Evolutionary conservation across 1,140 invertebrate species (phyloP), one percentile per base, ranked within the genome.

Genomic region (Heterodera carotae): DNA sequence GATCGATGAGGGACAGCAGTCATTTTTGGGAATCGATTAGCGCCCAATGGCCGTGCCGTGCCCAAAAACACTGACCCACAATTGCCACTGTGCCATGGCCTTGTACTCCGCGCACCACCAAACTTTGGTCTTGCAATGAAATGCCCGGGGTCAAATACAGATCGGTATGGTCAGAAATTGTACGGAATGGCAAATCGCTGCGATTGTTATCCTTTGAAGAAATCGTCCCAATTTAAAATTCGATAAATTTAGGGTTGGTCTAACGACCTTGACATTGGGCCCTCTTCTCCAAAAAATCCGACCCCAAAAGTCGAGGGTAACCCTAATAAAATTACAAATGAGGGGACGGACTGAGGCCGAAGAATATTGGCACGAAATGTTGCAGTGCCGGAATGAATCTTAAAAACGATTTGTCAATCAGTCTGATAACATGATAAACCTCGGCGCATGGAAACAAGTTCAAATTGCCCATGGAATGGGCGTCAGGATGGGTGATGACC

Each of bases 381-480:
- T 22, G 69, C 69, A 6, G 12, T 71, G 48, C 69, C 48, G 12
- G 62, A 66, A 34, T 66, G 62, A 22, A 66, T 29, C 62, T 66
- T 6, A 56, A 56, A 22, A 62, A 62, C 1, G 7, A 66, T 29
- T 66, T 6, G 60, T 6, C 2, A 66, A 34, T 27, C 8, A 66
- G n/a, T n/a, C n/a, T n/a, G 39, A 43, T 29, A 34, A 18, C 29
- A 66, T 31, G 62, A n/a, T 25, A n/a, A 15, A 77, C 78, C 62
- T 81, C 48, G 2, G 76, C 76, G 62, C 76, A 79, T 18, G 76
- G 76, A 36, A 77, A 77, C 77, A 77, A 33, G 62, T 77, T 77
- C 43, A 77, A 64, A 12, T 77, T 77, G 76, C 76, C 76, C 76
- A 81, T 81, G 36, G 76, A 80, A 27, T 77, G 76, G 5, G 79